Base-by-base conservation (phyloP, 2,797 vertebrate species). In the Thalassophryne amazonica region DNA sequence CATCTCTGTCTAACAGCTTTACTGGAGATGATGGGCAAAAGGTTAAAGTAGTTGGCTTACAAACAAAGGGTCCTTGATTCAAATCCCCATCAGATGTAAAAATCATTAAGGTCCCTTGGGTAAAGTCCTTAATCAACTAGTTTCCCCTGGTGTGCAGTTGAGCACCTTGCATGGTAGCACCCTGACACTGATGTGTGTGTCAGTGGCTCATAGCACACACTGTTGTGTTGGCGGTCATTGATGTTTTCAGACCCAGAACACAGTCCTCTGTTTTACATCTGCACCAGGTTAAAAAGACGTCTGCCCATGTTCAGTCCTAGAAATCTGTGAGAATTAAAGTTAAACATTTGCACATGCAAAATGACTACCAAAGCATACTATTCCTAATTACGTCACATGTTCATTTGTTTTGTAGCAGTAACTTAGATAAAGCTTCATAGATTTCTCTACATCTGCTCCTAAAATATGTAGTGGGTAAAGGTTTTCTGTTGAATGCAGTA, bases 191-290 rank as follows among this genome's bases (percentile, higher is more conserved):
- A 17, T 36, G 33, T 31, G 16, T 10, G 9, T 49, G 24, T 23
- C 6, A 33, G 9, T 37, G 7, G 55, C 1, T 8, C 20, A 3
- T 29, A 16, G 37, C 8, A 49, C 36, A 59, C 55, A 52, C 20
- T 50, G 53, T 57, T 46, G 19, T 54, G 28, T 13, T 9, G 14
- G n/a, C 38, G 13, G 17, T 55, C 36, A 69, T 33, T 0, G 1
- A 22, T 35, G n/a, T 21, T n/a, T 37, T 67, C 15, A 53, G 34
- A 35, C 30, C 14, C 14, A 27, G 13, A 14, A 11, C 12, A 18
- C 8, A 36, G 49, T 4, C 1, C 34, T 31, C 40, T 68, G 56
- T 18, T 46, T 54, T 55, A 45, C 4, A 27, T 18, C 7, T 13
- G 5, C 46, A 50, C 0, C 43, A 22, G 11, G 8, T 55, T 8